Base-by-base conservation (phyloP, 2,888 invertebrate genomes). In the Clivina fossor region DNA sequence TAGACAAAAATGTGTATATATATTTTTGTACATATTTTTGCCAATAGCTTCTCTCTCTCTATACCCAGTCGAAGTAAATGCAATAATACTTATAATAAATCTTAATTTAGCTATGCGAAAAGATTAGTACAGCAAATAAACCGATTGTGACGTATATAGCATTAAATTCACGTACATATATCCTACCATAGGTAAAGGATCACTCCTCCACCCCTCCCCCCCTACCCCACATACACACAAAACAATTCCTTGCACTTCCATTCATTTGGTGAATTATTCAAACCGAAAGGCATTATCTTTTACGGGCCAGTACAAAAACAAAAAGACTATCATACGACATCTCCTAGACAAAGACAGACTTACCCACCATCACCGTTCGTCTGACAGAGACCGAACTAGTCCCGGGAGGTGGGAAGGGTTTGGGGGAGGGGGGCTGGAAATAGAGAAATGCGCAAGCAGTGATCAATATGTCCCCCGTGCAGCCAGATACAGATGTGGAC, bases 261-360 rank as follows among this genome's bases (percentile, higher is more conserved):
- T 47, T 57, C 56, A 56, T 35, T 57, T 56, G 51, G 60, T 66
- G 63, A 66, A 66, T 66, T 65, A 66, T 66, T 66, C 63, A 66
- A 63, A 61, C 61, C 62, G 63, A 63, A 65, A 66, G 65, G 63
- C 64, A 64, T 65, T 64, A 63, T 65, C 65, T 63, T 63, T 61
- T 62, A 56, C 61, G 56, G 56, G 57, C 53, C 56, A 56, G 58
- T 58, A 58, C 56, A 61, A 59, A 61, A 58, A 53, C 44, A 53
- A 40, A 56, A 50, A 49, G 44, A 47, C 41, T 20, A n/a, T n/a
- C n/a, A n/a, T n/a, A n/a, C n/a, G n/a, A n/a, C n/a, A n/a, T n/a
- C n/a, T 41, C 18, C 28, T n/a, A 19, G 30, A 53, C 32, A 26
- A 57, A 44, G 55, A 35, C 33, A 44, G 19, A 33, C 32, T 20